Evolutionary conservation across 2,797 vertebrate genomes (phyloP).

Genomic region (Schizopygopsis pylzovi): DNA sequence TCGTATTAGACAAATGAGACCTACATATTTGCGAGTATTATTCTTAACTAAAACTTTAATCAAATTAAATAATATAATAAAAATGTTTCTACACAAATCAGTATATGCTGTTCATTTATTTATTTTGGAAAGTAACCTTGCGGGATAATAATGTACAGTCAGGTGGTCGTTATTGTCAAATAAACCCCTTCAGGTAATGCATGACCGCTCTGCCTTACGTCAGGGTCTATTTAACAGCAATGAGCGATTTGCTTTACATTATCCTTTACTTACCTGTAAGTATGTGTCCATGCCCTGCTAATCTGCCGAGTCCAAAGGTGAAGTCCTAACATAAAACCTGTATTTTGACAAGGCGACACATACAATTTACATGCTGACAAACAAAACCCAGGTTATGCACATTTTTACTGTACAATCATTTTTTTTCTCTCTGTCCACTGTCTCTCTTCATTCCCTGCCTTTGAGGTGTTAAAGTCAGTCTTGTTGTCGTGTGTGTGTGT

Average conservation of each 20-base stretch:
- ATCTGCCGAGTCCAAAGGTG: constrained; percentile 27
- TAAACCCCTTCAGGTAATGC: background rate
- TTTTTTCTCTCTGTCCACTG: constrained; percentile 15
- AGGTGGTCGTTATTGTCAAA: background rate
- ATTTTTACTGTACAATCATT: background rate
- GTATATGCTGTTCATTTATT: background rate
- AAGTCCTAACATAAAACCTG: background rate
- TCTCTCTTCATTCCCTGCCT: background rate
- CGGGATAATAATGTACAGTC: background rate
- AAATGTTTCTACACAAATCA: background rate
- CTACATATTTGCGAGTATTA: background rate
- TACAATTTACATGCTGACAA: background rate
- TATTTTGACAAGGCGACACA: background rate
- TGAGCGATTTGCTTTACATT: background rate
- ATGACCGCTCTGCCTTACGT: background rate
- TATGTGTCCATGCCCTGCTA: constrained; percentile 4
- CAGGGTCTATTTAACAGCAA: background rate
- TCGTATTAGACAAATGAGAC: too few relatives aligned
- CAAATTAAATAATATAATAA: background rate
- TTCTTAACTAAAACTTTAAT: background rate
- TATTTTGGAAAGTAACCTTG: background rate
- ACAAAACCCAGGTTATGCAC: background rate
- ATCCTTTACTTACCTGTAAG: background rate
- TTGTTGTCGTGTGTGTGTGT: constrained; percentile 17
- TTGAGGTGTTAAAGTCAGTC: constrained; percentile 7